Base-by-base conservation (phyloP, 1,140 invertebrate genomes). In the Zaprionus africanus region DNA sequence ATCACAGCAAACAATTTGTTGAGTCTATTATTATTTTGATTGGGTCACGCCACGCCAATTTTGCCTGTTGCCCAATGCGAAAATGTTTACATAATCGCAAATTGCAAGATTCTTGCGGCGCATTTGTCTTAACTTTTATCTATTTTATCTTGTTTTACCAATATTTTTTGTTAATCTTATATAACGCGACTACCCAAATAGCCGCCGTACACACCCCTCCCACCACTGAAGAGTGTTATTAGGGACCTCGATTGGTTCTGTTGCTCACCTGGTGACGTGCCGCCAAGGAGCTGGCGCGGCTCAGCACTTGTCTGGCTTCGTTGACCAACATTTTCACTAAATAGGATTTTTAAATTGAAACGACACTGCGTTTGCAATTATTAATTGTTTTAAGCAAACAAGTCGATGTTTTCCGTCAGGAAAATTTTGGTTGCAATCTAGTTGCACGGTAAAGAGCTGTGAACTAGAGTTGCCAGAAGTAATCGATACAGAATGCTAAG, bases 301-400 rank as follows among this genome's bases (percentile, higher is more conserved):
- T 86, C 56, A 92, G 56, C 5, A 92, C 53, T 62, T 86, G 78
- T 72, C 87, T 81, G 51, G 91, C 82, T 81, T 92, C 91, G 59
- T 80, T 91, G 28, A 88, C 91, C 80, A 92, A 92, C 82, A 87
- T 90, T 63, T 75, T 90, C 24, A 28, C 19, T 60, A 15, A 12
- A 67, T 57, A 51, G 38, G 49, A 22, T 12, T 24, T 63, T 63
- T 46, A 54, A 88, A 92, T 92, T 90, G 87, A 92, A 92, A 92
- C 91, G 91, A 56, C 91, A 83, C 91, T 92, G 91, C 91, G 91
- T 79, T 92, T 87, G 84, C 91, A 91, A 92, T 91, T 91, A 64
- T 67, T 60, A 65, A 69, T 34, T 75, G 49, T 19, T 78, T 82
- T 51, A 60, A 41, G 22, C 60, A 71, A 71, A 59, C 67, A 71